phyloP scores from a whole-genome alignment of 2,888 invertebrate species.

The Drosophila longiperda region DNA sequence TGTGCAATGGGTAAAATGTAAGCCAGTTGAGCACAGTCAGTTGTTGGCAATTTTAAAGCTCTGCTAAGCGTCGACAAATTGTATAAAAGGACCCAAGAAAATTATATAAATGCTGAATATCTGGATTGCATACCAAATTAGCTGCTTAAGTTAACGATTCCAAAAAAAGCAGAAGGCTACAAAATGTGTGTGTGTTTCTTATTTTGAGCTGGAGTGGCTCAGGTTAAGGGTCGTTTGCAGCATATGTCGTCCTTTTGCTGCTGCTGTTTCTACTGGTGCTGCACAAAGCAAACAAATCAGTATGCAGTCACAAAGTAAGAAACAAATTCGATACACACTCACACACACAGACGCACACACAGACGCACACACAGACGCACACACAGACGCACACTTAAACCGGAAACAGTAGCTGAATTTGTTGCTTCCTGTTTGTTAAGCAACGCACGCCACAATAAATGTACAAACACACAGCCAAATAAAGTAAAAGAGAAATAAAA shows the following conservation, averaged over 20 bases:
- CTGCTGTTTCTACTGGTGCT: slow-evolving; percentile 51
- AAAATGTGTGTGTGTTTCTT: slow-evolving; percentile 14
- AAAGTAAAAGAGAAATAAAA: slow-evolving; percentile 25
- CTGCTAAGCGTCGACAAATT: slow-evolving; percentile 50
- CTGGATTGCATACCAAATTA: slow-evolving; percentile 76
- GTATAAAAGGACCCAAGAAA: slow-evolving; percentile 60
- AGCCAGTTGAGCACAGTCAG: slow-evolving; percentile 15
- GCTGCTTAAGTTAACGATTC: slow-evolving; percentile 45
- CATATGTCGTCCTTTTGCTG: slow-evolving; percentile 67
- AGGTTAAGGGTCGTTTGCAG: slow-evolving; percentile 76
- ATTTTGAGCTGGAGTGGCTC: slow-evolving; percentile 42
- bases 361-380: slow-evolving; percentile 14
- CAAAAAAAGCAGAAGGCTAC: slow-evolving; percentile 2
- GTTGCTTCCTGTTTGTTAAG: slow-evolving; percentile 80
- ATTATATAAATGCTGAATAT: slow-evolving; percentile 74
- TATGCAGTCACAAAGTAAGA: slow-evolving; percentile 77
- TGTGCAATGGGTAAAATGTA: slow-evolving; percentile 12
- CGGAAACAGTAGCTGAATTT: slow-evolving; percentile 81
- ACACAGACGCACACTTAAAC: slow-evolving; percentile 20
- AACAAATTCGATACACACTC: slow-evolving; percentile 41
- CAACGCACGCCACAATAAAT: slow-evolving; percentile 78
- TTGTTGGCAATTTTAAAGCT: slow-evolving; percentile 29
- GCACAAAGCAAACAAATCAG: slow-evolving; percentile 79
- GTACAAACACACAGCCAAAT: slow-evolving; percentile 47
- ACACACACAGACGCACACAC: slow-evolving; percentile 23